Base-by-base conservation (phyloP, 2,113 vertebrate species). In the Malaclemys terrapin region DNA sequence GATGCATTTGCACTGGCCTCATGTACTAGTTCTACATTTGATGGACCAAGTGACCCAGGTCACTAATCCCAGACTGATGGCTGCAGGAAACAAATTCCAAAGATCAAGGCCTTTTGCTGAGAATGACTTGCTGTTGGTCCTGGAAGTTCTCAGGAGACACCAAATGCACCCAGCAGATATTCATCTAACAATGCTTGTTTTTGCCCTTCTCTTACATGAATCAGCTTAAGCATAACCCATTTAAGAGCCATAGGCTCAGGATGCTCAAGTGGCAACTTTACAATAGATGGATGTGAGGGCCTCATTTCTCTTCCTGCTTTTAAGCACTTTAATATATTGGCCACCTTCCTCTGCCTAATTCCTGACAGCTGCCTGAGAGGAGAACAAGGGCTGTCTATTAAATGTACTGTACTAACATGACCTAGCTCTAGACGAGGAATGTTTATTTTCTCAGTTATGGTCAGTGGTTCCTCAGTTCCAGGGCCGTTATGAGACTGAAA, bases 281-380 rank as follows among this genome's bases (percentile, higher is more conserved):
- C 97, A 98, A 98, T 98, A 97, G 93, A 97, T 96, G 97, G 97
- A 97, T 97, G 96, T 97, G 88, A 92, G 96, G 93, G 96, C 95
- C 93, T 97, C 93, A 92, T 87, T 96, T 95, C 96, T 97, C 91
- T 97, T 98, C 97, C 97, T 97, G 97, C 91, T 88, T 95, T 96
- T 96, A 95, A 95, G 91, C 85, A 83, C 91, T 96, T 93, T 62
- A 96, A 96, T 95, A 94, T 93, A 96, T 80, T 91, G 94, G 95
- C 87, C 85, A 97, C 96, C 96, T 97, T 97, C 97, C 96, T 96
- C 91, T 95, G 81, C 85, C 91, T 95, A 96, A 96, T 97, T 97
- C 94, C 96, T 97, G 93, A 96, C 96, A 97, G 96, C 96, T 96
- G 92, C 96, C 96, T 89, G 85, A 91, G 96, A 94, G 89, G 93